Conservation (phyloP, 2,888 invertebrate genomes). For the Hirtodrosophila trivittata region DNA sequence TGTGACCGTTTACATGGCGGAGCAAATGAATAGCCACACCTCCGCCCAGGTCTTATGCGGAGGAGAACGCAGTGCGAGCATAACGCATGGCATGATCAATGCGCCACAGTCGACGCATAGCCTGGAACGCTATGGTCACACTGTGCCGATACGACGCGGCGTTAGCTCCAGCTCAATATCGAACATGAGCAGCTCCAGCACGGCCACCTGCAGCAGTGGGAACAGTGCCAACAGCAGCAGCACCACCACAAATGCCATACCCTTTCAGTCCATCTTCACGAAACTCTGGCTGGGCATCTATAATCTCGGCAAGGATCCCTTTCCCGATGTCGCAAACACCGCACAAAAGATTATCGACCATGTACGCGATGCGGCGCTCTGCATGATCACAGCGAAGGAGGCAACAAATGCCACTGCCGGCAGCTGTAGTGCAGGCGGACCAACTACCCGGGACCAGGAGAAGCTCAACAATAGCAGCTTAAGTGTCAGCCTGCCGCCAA, state of each 20-base stretch:
- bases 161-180: conserved; percentile 89
- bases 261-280: conserved; percentile 89
- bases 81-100: conserved; percentile 64
- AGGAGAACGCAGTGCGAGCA: conserved; percentile 74
- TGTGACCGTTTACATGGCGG: conserved; percentile 90
- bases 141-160: conserved; percentile 86
- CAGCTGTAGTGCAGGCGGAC: neutral
- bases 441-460: conserved; percentile 50
- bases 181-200: conserved; percentile 80
- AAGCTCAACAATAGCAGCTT: conserved; percentile 76
- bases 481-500: conserved; percentile 86
- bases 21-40: conserved; percentile 76
- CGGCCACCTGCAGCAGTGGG: neutral
- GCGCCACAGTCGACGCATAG: conserved; percentile 81
- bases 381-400: conserved; percentile 83
- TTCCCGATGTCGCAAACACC: conserved; percentile 91
- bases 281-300: conserved; percentile 94
- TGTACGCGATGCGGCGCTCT: conserved; percentile 88
- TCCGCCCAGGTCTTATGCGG: conserved; percentile 41
- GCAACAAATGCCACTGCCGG: conserved; percentile 74
- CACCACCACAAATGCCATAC: conserved; percentile 70
- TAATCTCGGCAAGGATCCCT: conserved; percentile 93
- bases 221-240: conserved; percentile 1
- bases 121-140: conserved; percentile 79
- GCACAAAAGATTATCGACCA: conserved; percentile 91